Base-by-base conservation (phyloP, 1,140 invertebrate genomes). In the Drosophila bipectinata region DNA sequence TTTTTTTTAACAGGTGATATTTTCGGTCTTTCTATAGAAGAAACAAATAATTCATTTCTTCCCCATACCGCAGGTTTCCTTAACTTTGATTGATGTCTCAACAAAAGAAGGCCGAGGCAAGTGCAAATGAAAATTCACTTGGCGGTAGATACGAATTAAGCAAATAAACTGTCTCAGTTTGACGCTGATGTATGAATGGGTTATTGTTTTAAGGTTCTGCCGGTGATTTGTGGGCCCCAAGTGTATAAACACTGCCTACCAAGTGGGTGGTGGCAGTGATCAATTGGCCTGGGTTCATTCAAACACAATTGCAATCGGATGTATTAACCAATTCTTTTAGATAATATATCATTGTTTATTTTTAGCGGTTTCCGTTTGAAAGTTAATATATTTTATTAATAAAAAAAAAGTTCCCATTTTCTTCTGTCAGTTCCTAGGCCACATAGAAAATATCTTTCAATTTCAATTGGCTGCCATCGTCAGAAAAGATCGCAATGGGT, bases 151-250 rank as follows among this genome's bases (percentile, higher is more conserved):
- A n/a, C 61, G 79, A 84, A 80, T 64, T 83, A 85, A 85, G 75
- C 81, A 84, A 84, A 84, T 85, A 84, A 85, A 84, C 72, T 77
- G 78, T 79, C 78, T 71, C 60, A 44, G 45, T 56, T 47, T 80
- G 78, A 81, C 78, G 66, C 75, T 78, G 77, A 81, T 81, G 58
- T 76, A 73, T 85, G 80, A 76, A 81, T 68, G 44, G 61, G 30
- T 62, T 79, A 72, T 79, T 79, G 61, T 78, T 67, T 61, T 54
- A 60, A 28, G 54, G 47, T 72, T 59, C 47, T 51, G 15, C 9
- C 39, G 28, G 48, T 54, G 56, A 60, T 72, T 61, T 72, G 67
- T 61, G 48, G 54, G 34, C 18, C 18, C 18, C 18, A 10, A 28
- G 24, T 45, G 15, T 26, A 58, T 67, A 67, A 67, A 67, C 63